Percentiles rank a stretch among this genome's conserved stretches.
These are phyloP conservation scores for Cyanistes caeruleus DNA, from an alignment of 2,113 vertebrate genomes.

Conservation along the genomic window DNA sequence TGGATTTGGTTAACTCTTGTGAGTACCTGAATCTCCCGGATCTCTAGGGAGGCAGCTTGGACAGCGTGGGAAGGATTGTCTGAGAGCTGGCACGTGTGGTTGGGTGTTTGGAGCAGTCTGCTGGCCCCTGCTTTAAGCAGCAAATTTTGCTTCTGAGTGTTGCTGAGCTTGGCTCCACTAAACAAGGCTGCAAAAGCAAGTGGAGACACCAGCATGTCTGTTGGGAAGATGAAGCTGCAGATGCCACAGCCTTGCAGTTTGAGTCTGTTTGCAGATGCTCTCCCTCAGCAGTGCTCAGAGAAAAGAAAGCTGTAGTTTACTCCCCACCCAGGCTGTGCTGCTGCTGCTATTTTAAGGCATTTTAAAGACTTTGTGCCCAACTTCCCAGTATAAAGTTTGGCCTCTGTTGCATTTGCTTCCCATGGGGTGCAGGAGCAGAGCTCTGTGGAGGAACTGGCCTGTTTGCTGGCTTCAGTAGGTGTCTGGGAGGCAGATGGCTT, in stretches of 20 bases:
- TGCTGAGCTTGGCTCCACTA: neutral
- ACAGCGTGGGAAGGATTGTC: neutral
- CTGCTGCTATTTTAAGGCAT: neutral
- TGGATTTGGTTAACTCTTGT: constrained; percentile 45
- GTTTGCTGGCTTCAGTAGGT: neutral
- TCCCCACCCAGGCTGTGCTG: neutral
- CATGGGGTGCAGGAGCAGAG: neutral
- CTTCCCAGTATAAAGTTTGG: neutral
- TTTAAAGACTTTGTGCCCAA: neutral
- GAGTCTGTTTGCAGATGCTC: neutral
- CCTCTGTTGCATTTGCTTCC: neutral
- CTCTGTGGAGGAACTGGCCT: accelerated
- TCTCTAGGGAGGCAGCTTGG: accelerated
- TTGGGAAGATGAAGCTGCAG: neutral
- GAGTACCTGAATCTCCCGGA: neutral
- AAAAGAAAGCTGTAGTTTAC: neutral
- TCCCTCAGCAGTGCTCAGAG: neutral
- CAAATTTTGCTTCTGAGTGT: neutral
- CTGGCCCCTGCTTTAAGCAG: neutral
- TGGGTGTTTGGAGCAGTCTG: neutral
- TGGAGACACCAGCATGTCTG: accelerated
- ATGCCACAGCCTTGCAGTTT: neutral
- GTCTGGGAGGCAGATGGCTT: neutral
- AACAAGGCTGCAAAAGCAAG: neutral
- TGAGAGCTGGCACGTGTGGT: neutral